These are phyloP conservation scores for Oreocharis arfaki DNA, from an alignment of 2,113 vertebrate species.

Conservation along the genomic window DNA sequence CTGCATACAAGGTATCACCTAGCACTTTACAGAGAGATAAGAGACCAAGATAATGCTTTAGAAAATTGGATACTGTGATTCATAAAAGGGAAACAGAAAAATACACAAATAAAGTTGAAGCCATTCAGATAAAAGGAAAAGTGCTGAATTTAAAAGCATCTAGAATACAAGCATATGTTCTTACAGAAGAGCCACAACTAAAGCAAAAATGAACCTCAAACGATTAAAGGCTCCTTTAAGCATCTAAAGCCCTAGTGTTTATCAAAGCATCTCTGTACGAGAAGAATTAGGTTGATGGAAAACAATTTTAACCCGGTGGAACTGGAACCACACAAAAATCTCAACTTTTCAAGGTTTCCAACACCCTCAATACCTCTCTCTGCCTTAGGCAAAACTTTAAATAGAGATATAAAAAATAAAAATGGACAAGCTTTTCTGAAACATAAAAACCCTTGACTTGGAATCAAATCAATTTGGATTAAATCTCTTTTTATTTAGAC, in stretches of 20 bases:
- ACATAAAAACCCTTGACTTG: neutral
- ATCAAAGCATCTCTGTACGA: neutral
- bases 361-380: neutral
- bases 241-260: neutral
- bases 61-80: neutral
- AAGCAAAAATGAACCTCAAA: neutral
- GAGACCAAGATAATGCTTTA: neutral
- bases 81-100: constrained; percentile 4
- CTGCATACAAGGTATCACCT: neutral
- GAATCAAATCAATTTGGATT: neutral
- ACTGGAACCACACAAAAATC: neutral
- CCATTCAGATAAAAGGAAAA: neutral
- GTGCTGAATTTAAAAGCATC: neutral
- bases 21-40: neutral
- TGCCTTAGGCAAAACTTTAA: neutral
- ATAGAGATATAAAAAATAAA: neutral
- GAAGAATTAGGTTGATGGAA: neutral
- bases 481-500: neutral
- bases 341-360: neutral
- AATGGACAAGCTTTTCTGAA: neutral
- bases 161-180: neutral
- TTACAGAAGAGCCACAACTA: neutral
- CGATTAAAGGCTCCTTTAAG: neutral
- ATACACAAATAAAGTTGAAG: neutral
- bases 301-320: neutral